Conservation (phyloP, 92 coral and sea anemone species). For the Nematostella vectensis region DNA sequence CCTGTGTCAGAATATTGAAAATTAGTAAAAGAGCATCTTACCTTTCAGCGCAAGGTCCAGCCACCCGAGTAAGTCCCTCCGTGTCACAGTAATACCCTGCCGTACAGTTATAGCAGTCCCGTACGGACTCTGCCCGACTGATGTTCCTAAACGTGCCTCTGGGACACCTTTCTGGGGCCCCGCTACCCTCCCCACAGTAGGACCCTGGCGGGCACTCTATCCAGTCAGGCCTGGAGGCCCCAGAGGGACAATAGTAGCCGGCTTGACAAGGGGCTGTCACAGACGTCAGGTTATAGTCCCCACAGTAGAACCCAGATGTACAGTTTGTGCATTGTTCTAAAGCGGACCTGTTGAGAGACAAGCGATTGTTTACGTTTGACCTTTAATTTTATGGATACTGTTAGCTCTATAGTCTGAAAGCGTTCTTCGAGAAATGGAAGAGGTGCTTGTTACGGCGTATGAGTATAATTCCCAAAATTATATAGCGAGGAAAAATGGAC, state of each 20-base stretch:
- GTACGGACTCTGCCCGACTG: slow-evolving; percentile 47
- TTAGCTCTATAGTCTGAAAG: too few relatives aligned
- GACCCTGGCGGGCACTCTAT: slow-evolving; percentile 83
- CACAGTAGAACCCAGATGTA: slow-evolving; percentile 83
- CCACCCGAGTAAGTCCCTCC: slow-evolving; percentile 55
- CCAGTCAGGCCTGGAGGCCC: slow-evolving; percentile 74
- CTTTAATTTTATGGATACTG: too few relatives aligned
- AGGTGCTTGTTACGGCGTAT: too few relatives aligned
- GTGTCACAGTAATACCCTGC: slow-evolving; percentile 88
- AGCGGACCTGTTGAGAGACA: slow-evolving; percentile 30
- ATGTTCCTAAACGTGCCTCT: slow-evolving; percentile 81
- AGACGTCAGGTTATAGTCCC: slow-evolving; percentile 51
- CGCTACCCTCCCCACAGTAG: slow-evolving; percentile 62
- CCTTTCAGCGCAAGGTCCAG: slow-evolving; percentile 91
- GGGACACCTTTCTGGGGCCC: slow-evolving; percentile 53
- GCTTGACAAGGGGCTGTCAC: slow-evolving; percentile 73
- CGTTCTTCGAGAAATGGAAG: too few relatives aligned
- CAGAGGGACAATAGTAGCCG: slow-evolving; percentile 89
- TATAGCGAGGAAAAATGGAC: too few relatives aligned
- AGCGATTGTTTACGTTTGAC: too few relatives aligned
- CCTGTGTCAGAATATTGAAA: too few relatives aligned
- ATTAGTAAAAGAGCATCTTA: too few relatives aligned
- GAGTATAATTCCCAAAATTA: too few relatives aligned
- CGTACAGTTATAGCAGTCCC: slow-evolving; percentile 82
- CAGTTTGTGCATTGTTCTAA: slow-evolving; percentile 78